These are phyloP conservation scores for Diphyllodes magnificus DNA, from an alignment of 2,113 vertebrate species.

Conservation along the genomic window DNA sequence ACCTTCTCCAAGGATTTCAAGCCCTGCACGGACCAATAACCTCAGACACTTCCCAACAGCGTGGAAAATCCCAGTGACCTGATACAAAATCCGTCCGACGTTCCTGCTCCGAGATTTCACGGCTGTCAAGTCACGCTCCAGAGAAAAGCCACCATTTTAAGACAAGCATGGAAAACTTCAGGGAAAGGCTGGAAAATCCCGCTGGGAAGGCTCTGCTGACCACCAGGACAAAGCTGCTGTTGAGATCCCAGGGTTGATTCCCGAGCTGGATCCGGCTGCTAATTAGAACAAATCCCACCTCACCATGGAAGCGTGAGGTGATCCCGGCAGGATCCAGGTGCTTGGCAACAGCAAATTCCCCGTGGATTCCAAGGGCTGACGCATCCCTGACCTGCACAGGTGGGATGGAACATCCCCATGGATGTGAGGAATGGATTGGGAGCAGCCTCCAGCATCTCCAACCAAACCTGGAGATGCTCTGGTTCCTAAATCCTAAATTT, in stretches of 20 bases:
- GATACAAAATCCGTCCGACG: neutral
- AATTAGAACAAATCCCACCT: neutral
- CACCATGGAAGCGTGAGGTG: rapidly evolving
- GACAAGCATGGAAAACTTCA: neutral
- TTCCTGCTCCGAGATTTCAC: neutral
- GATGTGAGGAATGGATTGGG: neutral
- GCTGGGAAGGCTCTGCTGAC: neutral
- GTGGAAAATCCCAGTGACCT: neutral
- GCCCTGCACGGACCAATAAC: neutral
- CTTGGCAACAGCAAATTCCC: neutral
- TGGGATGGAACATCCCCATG: neutral
- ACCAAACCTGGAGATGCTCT: neutral
- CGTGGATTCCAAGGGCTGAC: rapidly evolving
- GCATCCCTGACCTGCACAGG: rapidly evolving
- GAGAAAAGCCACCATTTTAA: neutral
- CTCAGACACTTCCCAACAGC: neutral
- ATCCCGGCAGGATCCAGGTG: rapidly evolving
- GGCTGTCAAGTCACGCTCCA: neutral
- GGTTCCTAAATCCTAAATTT: neutral
- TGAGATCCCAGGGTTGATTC: neutral
- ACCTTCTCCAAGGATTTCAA: neutral
- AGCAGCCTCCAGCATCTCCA: neutral
- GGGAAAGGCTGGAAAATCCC: neutral
- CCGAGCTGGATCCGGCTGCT: rapidly evolving
- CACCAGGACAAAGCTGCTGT: neutral